These are phyloP conservation scores for Sebastes fasciatus DNA, from an alignment of 2,113 vertebrate species.

Conservation along the genomic window DNA sequence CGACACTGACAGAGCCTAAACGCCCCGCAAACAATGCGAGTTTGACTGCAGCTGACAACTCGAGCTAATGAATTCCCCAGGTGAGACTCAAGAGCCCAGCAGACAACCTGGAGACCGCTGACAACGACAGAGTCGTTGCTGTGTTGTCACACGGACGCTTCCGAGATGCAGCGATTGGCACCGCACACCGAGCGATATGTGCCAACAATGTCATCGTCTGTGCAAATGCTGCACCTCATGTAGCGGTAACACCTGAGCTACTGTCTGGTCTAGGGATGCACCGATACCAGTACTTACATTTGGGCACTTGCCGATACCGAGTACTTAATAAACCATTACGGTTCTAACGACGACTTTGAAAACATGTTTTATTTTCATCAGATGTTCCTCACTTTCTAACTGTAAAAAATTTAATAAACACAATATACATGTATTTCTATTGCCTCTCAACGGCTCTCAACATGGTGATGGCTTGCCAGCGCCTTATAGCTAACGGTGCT, in stretches of 20 bases:
- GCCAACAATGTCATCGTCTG: constrained; percentile 22
- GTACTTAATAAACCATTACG: too few species aligned
- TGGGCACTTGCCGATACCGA: too few species aligned
- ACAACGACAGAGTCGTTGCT: constrained; percentile 36
- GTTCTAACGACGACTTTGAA: too few species aligned
- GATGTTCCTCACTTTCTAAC: too few species aligned
- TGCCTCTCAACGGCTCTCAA: too few species aligned
- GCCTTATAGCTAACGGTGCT: too few species aligned
- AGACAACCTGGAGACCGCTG: constrained; percentile 45
- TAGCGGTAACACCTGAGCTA: not conserved
- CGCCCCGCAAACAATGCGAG: constrained; percentile 48
- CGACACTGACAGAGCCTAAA: constrained; percentile 63
- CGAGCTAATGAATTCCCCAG: constrained; percentile 68
- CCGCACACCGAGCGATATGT: constrained; percentile 36
- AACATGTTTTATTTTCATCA: too few species aligned
- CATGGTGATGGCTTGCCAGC: too few species aligned
- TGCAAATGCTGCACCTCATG: constrained; percentile 30
- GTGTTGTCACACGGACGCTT: constrained; percentile 19
- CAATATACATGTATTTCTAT: too few species aligned
- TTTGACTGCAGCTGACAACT: constrained; percentile 49
- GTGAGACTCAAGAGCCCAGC: constrained; percentile 37
- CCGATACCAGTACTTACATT: too few species aligned
- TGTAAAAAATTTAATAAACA: too few species aligned
- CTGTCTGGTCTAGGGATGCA: not conserved
- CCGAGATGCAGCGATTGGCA: constrained; percentile 41